Percentiles rank a stretch among this genome's conserved stretches.
phyloP scores from a whole-genome alignment of 2,113 vertebrate species.

The Phoenicopterus ruber region DNA sequence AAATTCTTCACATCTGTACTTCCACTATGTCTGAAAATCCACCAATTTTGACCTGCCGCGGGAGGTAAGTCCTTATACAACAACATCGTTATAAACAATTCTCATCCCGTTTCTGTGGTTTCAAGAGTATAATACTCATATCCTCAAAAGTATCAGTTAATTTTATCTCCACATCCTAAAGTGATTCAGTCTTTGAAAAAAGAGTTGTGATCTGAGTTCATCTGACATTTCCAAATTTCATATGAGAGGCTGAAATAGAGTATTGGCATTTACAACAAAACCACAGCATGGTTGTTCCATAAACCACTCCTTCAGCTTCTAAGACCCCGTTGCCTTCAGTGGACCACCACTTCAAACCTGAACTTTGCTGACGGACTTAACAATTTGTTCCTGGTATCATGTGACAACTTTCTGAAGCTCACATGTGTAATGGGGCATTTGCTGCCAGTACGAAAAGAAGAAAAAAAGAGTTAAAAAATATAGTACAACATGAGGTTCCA shows the following conservation, averaged over 20 bases:
- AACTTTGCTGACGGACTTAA: constrained; percentile 43
- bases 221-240: constrained; percentile 38
- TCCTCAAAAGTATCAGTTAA: constrained; percentile 29
- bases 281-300: background rate
- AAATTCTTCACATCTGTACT: background rate
- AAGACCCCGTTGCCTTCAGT: background rate
- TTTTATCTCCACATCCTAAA: constrained; percentile 55
- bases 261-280: constrained; percentile 44
- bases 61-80: background rate
- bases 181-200: constrained; percentile 12
- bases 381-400: constrained; percentile 70
- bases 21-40: background rate
- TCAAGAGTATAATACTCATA: constrained; percentile 36
- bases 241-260: background rate
- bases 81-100: background rate
- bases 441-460: constrained; percentile 41
- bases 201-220: background rate
- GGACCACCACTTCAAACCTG: constrained; percentile 62
- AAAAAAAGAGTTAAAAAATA: background rate
- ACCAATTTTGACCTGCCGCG: background rate
- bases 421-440: constrained; percentile 49
- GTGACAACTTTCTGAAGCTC: constrained; percentile 63
- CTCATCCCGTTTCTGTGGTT: constrained; percentile 5
- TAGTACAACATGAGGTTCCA: constrained; percentile 63
- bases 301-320: background rate